Base-by-base conservation (phyloP, 30 jellyfish, hydroid and myxozoan species). In the Sanderia malayensis region DNA sequence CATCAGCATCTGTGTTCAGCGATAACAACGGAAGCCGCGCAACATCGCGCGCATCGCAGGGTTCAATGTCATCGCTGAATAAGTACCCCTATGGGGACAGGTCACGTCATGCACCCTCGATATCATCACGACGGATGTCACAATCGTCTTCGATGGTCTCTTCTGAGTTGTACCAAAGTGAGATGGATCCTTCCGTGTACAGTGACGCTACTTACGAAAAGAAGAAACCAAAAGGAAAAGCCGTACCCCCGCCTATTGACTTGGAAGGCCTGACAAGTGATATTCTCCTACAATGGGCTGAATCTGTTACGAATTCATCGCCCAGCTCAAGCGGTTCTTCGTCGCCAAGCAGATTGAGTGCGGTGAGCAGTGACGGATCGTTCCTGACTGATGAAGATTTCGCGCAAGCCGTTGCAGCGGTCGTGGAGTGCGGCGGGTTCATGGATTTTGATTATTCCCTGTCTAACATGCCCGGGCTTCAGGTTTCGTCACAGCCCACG, bases 371-470 rank as follows among this genome's bases (percentile, higher is more conserved):
- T 65, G 96, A 84, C 30, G 99, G 99, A 17, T 93, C 99, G 15
- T 76, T 93, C 58, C 83, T 86, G 30, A 93, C 96, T 13, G 99
- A 93, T 49, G 99, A 86, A 45, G 99, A 93, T 47, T 93, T 93
- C 68, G 99, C 99, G 2, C 95, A 93, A 31, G 99, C 99, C 11
- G 99, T 93, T 37, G 99, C 99, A n/a, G 99, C 99, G 31, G 99
- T 93, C 24, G 96, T 77, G 21, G 96, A 93, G 53, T 93, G 99
- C 45, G 95, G 95, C 46, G 99, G 99, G 7, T 93, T 93, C 81
- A 93, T 82, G 96, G 96, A 93, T 61, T 81, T 69, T 28, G 99
- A 93, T 65, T 93, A 93, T 76, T 76, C 95, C 1, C 75, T 93
- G 32, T 88, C 96, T 31, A 94, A 94, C 19, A 82, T 84, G 95